Evolutionary conservation across 2,888 invertebrate genomes (phyloP), one percentile per base, ranked within the genome.

Genomic region (Fragum whitleyi): DNA sequence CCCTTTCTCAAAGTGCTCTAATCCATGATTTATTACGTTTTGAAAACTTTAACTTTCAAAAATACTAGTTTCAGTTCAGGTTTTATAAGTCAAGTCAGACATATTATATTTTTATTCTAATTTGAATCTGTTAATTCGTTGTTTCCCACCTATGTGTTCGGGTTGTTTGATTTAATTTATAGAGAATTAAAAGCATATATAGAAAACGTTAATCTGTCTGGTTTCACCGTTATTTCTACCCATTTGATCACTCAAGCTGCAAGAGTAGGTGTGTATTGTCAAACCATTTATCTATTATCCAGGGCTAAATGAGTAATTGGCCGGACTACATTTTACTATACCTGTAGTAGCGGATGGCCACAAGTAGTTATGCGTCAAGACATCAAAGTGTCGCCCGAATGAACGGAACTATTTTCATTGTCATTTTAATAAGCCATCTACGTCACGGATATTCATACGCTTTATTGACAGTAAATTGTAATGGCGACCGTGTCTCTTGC

Each of bases 291-390:
- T 61, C 61, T 19, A 32, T 61, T 23, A 61, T 29, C 23, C 29
- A 26, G 61, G 61, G 61, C 26, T 9, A 70, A 51, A 75, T 75
- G 75, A 75, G 75, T 75, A 75, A 75, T 57, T 53, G 32, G 32
- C 21, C 42, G 85, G 21, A 77, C 83, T 85, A 85, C 55, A 81
- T 85, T 72, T 70, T 85, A 85, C 85, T 85, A 85, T 73, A 83
- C 85, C 80, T 83, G 83, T 85, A 85, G 85, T 85, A 85, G 85
- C 85, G 85, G 81, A 85, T 19, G 71, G 29, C 67, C 65, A 71
- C 76, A 71, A 1, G 26, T 26, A 70, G 59, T 78, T 70, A 74
- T 70, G 79, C 68, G 75, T 26, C 36, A 36, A 14, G 2, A 55
- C 29, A 29, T 53, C 70, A 65, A 65, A 65, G 65, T 7, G 9